Percentiles rank a stretch among this genome's conserved stretches.
These are phyloP conservation scores for Gobius niger DNA, from an alignment of 2,113 vertebrate species.

Conservation along the genomic window DNA sequence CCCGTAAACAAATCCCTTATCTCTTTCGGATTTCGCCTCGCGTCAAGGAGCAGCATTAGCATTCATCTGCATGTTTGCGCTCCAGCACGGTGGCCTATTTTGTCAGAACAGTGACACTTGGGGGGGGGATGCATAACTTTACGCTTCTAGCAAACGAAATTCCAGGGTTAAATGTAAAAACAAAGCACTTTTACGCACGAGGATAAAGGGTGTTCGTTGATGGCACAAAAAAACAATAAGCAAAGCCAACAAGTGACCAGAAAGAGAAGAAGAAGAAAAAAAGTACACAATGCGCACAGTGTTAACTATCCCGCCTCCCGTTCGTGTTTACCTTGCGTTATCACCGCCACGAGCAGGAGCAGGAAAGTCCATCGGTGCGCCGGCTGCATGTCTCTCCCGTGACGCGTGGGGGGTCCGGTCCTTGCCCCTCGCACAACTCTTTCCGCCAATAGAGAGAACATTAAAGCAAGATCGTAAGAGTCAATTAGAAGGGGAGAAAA, in stretches of 20 bases:
- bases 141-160: neutral
- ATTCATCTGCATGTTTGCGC: slow-evolving; percentile 49
- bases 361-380: slow-evolving; percentile 57
- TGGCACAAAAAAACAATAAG: neutral
- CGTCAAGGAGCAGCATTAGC: slow-evolving; percentile 48
- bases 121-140: neutral
- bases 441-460: slow-evolving; percentile 4
- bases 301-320: neutral
- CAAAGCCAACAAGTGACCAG: neutral
- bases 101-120: neutral
- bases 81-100: slow-evolving; percentile 32
- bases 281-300: neutral
- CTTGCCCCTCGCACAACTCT: slow-evolving; percentile 22
- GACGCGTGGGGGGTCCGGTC: slow-evolving; percentile 22
- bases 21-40: slow-evolving; percentile 19
- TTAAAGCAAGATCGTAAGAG: neutral
- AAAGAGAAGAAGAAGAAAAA: neutral
- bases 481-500: neutral
- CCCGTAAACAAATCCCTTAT: slow-evolving; percentile 32
- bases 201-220: neutral
- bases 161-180: neutral
- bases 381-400: slow-evolving; percentile 58
- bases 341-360: slow-evolving; percentile 59
- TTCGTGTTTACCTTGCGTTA: slow-evolving; percentile 63
- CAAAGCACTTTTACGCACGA: slow-evolving; percentile 3